Base-by-base conservation (phyloP, 2,888 invertebrate species). In the Encarsia formosa region DNA sequence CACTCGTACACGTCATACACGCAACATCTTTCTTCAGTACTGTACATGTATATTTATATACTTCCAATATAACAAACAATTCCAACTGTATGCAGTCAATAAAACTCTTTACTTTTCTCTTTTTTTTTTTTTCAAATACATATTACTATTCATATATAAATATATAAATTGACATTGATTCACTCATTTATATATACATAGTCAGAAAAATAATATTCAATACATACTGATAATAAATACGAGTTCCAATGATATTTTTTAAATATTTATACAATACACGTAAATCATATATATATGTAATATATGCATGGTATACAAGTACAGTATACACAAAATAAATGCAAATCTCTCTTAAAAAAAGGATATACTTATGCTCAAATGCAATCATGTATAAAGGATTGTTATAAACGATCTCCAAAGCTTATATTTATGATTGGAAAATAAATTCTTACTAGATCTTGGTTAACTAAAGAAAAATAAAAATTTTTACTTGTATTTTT, bases 71-170 rank as follows among this genome's bases (percentile, higher is more conserved):
- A 54, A 61, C 56, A 54, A 42, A 57, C 52, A 56, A 43, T 59
- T 53, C 47, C 51, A 63, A 63, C 61, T 63, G 62, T 63, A 29
- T 38, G 65, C 66, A 65, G 63, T 65, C 64, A 66, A 64, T 65
- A 62, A 61, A 58, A 46, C 58, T 57, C 55, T 56, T 50, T 22
- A n/a, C 34, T 46, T 42, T 54, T 54, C n/a, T n/a, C n/a, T n/a
- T n/a, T n/a, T n/a, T n/a, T n/a, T n/a, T 59, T 22, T 42, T 47
- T 52, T 41, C 18, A 19, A 6, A 24, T 40, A 40, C 26, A 24
- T 22, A 23, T 35, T 20, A 43, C 16, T 31, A 44, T 32, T 11
- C 62, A 63, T 45, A 37, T 56, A 56, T 37, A 42, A 31, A 32
- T 35, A 8, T 22, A 15, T 34, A 31, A n/a, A 41, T 18, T 16